Conservation (phyloP, 2,888 invertebrate species). For the Metopia argyrocephala region DNA sequence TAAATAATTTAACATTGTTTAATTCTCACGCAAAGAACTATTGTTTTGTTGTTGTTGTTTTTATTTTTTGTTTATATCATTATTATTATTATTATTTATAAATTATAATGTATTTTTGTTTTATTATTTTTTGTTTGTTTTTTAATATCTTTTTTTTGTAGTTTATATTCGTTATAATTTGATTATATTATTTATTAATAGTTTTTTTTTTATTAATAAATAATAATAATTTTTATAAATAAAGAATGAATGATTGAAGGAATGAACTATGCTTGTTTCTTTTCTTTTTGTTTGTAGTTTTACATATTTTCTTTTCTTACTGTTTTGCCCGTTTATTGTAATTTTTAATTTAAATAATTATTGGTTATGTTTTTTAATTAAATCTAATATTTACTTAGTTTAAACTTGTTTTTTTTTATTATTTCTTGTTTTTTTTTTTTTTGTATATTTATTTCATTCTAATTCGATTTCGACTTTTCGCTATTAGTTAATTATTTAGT, state of each 20-base stretch:
- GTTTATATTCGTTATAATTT: slow-evolving; percentile 61
- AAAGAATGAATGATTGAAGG: slow-evolving; percentile 58
- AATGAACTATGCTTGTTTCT: slow-evolving; percentile 51
- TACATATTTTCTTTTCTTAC: slow-evolving; percentile 41
- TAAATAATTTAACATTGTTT: slow-evolving; percentile 79
- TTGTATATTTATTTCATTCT: slow-evolving; percentile 65
- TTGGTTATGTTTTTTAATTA: slow-evolving; percentile 37
- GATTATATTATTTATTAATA: slow-evolving; percentile 61
- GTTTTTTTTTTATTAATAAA: neutral
- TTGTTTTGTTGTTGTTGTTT: slow-evolving; percentile 69
- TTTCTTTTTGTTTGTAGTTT: slow-evolving; percentile 43
- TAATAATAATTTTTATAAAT: slow-evolving; percentile 57
- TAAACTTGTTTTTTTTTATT: slow-evolving; percentile 34
- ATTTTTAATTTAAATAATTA: slow-evolving; percentile 23
- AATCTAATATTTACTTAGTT: slow-evolving; percentile 46
- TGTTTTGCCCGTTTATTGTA: slow-evolving; percentile 52
- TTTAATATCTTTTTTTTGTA: slow-evolving; percentile 46
- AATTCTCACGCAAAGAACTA: slow-evolving; percentile 79
- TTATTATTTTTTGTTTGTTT: slow-evolving; percentile 39
- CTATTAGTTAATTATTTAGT: slow-evolving; percentile 68
- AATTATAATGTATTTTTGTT: slow-evolving; percentile 56
- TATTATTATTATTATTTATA: slow-evolving; percentile 16
- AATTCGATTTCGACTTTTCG: slow-evolving; percentile 67
- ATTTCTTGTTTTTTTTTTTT: slow-evolving; percentile 50
- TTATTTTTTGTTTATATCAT: slow-evolving; percentile 22